phyloP scores from a whole-genome alignment of 2,113 vertebrate species.

The Ariopsis seemanni region DNA sequence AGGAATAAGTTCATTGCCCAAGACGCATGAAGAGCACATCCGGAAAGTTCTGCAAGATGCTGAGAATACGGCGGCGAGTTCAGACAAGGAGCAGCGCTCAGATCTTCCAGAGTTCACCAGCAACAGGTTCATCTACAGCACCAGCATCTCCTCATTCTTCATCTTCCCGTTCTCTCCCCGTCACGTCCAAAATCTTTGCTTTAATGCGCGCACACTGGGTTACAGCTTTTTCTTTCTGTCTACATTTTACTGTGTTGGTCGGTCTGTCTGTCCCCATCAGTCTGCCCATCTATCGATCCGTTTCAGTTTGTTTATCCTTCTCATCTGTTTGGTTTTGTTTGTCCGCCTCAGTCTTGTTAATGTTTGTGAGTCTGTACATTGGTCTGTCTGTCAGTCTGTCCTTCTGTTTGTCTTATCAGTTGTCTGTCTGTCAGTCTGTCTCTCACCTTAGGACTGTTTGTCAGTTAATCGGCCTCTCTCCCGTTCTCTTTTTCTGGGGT shows the following conservation, averaged over 20 bases:
- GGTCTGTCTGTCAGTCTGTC: neutral
- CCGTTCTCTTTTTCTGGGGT: neutral
- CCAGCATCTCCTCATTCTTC: neutral
- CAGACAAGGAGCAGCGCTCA: conserved; percentile 1
- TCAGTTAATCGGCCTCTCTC: neutral
- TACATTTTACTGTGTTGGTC: neutral
- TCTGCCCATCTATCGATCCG: neutral
- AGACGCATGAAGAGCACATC: neutral
- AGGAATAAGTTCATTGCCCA: conserved; percentile 6
- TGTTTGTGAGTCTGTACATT: neutral
- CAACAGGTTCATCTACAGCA: conserved; percentile 35
- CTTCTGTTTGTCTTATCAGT: neutral
- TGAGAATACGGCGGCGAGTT: conserved; percentile 2
- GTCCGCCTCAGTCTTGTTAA: neutral
- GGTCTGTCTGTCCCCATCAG: neutral
- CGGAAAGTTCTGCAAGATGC: conserved; percentile 3
- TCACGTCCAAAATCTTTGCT: neutral
- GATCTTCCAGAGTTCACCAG: conserved; percentile 11
- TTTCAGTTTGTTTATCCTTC: neutral
- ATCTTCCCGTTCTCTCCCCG: neutral
- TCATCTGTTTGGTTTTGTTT: neutral
- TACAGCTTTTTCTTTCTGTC: neutral
- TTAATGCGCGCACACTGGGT: neutral
- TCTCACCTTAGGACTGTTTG: neutral
- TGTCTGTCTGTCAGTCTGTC: neutral